Base-by-base conservation (phyloP, 2,888 invertebrate species). In the Cerceris ruficornis region DNA sequence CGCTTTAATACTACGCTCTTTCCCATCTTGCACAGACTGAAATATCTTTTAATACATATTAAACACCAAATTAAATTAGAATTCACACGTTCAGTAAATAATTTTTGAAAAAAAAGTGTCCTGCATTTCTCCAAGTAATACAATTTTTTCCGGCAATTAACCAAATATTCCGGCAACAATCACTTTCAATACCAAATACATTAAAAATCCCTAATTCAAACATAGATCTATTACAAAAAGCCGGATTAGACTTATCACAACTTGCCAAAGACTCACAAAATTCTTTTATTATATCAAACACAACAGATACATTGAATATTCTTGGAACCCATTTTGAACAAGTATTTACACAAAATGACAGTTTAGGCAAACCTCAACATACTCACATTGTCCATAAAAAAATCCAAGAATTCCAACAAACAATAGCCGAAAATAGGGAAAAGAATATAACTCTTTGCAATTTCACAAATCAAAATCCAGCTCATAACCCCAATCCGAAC, bases 261-360 rank as follows among this genome's bases (percentile, higher is more conserved):
- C 0, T 60, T 39, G 13, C 55, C 11, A 9, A 0, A 62, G 50
- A 61, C 15, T 0, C 2, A 1, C 6, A 7, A 6, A 52, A 66
- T 1, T 14, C 14, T 1, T 5, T n/a, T 1, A 66, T 57, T 6
- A 15, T 28, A 28, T 14, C 0, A 50, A 67, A 1, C 1, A 49
- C 49, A 8, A 11, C 5, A 0, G 59, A 71, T 0, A 71, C 52
- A 55, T 8, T 60, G 54, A 46, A 62, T 0, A n/a, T 67, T 0
- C 13, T 73, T 28, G 73, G 73, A 0, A 57, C 58, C 7, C 43
- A 73, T 28, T 73, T 57, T 14, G 60, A 73, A 62, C 1, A 8
- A 13, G 57, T 14, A 0, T 62, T 58, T n/a, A 39, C 43, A 8
- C 62, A 73, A 50, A 68, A 68, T 13, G 13, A 14, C 0, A 11